A percentile compares a stretch with the other conserved stretches of the same genome.
phyloP scores from a whole-genome alignment of 64 coral and sea anemone species.

The Actinia tenebrosa region DNA sequence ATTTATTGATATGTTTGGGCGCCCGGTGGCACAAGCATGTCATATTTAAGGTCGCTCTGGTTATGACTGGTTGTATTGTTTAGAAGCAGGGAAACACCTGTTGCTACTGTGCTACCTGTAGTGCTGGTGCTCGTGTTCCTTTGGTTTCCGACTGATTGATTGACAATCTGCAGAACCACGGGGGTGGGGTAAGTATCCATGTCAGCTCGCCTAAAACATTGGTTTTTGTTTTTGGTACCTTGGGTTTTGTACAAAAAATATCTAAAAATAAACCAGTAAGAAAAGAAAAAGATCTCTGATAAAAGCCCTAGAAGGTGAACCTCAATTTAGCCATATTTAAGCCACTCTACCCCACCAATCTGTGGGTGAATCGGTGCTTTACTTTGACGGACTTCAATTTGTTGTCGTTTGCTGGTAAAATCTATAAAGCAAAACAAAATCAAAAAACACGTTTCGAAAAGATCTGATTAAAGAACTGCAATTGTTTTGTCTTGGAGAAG shows the following conservation, averaged over 20 bases:
- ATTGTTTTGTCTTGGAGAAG: neutral
- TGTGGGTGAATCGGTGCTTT: neutral
- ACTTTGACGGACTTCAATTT: neutral
- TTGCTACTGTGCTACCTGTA: neutral
- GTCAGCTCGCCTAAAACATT: no score
- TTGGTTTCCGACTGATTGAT: neutral
- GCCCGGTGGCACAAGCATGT: constrained; percentile 3
- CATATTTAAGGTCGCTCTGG: constrained; percentile 21
- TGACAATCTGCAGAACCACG: neutral
- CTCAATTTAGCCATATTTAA: neutral
- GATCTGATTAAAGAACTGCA: neutral
- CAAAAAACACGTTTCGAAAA: neutral
- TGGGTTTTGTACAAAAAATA: no score
- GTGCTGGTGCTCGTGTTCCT: neutral
- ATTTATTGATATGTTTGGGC: constrained; percentile 1
- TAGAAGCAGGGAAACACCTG: neutral
- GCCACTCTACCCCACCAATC: neutral
- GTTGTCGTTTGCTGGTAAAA: neutral
- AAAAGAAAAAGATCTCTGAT: neutral
- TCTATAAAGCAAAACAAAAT: neutral
- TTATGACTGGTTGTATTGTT: constrained; percentile 13
- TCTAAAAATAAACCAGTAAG: no score
- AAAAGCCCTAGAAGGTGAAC: neutral
- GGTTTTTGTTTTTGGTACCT: no score
- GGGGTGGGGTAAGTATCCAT: neutral